Conservation (phyloP, 2,888 invertebrate species). For the Priocnemis perturbator region DNA sequence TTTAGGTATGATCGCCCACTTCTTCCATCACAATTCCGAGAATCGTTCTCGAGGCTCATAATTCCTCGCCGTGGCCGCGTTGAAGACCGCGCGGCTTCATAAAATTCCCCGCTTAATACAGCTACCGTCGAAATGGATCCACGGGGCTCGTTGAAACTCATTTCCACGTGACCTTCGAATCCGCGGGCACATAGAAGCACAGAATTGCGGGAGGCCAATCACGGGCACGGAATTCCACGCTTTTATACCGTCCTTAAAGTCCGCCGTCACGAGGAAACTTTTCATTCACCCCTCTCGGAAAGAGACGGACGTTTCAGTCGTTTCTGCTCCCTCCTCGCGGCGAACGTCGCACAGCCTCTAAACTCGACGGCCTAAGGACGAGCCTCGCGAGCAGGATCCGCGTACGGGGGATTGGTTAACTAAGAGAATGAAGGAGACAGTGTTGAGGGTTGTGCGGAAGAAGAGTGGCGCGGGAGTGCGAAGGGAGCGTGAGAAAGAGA, state of each 20-base stretch:
- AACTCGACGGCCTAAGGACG: constrained; percentile 37
- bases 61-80: constrained; percentile 47
- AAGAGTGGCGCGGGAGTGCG: no score
- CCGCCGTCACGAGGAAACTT: constrained; percentile 23
- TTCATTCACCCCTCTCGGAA: not conserved
- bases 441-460: constrained; percentile 45
- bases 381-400: constrained; percentile 36
- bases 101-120: constrained; percentile 50
- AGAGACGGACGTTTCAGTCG: no score
- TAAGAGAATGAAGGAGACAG: constrained; percentile 64
- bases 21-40: no score
- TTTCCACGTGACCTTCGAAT: constrained; percentile 47
- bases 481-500: constrained; percentile 41
- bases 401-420: constrained; percentile 55
- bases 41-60: constrained; percentile 20
- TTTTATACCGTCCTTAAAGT: constrained; percentile 26
- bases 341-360: not conserved
- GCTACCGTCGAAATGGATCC: no score
- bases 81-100: constrained; percentile 69
- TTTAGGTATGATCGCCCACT: not conserved
- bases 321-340: not conserved
- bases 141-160: no score
- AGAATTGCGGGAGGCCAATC: constrained; percentile 66
- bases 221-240: constrained; percentile 61
- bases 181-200: constrained; percentile 69